Conservation (phyloP, 2,797 vertebrate species). For the Perodicticus potto region DNA sequence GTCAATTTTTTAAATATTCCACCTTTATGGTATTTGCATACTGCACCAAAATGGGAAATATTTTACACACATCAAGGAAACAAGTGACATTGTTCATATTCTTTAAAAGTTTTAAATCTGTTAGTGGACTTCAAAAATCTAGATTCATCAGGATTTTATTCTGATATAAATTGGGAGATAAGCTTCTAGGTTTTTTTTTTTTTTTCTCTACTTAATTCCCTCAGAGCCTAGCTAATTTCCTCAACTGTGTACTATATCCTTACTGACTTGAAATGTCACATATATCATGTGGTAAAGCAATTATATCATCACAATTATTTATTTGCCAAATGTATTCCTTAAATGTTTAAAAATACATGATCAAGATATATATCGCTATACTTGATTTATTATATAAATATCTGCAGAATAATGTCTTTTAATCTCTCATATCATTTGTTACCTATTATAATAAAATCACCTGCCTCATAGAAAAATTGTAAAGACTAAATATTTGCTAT, state of each 20-base stretch:
- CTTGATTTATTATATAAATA: neutral
- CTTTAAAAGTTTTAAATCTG: neutral
- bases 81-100: neutral
- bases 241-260: rapidly evolving
- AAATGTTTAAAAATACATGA: neutral
- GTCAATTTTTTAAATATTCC: neutral
- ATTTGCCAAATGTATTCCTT: neutral
- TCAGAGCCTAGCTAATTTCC: neutral
- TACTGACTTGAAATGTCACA: neutral
- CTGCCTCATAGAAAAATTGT: neutral
- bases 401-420: neutral
- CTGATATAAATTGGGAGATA: neutral
- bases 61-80: neutral
- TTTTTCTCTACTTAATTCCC: neutral
- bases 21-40: neutral
- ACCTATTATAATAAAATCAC: neutral
- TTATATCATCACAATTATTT: neutral
- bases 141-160: neutral
- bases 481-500: neutral
- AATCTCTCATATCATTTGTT: neutral
- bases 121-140: neutral
- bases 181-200: neutral
- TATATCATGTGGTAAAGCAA: neutral
- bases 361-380: neutral
- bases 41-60: neutral